A percentile compares a stretch with the other conserved stretches of the same genome.
Conservation (phyloP, 2,888 invertebrate species). For the Mythimna vitellina region DNA sequence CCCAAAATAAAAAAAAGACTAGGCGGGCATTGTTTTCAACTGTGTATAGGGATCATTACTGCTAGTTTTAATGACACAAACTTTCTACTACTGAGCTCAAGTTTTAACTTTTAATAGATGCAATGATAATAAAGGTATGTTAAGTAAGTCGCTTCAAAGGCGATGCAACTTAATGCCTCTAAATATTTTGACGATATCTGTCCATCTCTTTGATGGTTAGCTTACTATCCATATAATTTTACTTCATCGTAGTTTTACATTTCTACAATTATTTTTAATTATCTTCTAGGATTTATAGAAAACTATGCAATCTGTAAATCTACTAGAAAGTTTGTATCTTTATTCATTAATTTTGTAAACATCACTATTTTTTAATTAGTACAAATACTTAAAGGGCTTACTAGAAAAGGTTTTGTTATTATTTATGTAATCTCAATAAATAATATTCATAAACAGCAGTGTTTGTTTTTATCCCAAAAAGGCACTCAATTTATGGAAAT, state of each 20-base stretch:
- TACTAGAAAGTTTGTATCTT: conserved; percentile 18
- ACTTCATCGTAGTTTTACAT: conserved; percentile 36
- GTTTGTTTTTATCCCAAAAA: too few species aligned
- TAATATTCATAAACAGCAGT: too few species aligned
- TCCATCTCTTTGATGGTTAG: conserved; percentile 37
- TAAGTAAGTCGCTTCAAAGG: conserved; percentile 45
- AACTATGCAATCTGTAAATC: conserved; percentile 30
- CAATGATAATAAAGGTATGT: conserved; percentile 56
- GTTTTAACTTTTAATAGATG: conserved; percentile 51
- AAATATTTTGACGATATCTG: conserved; percentile 51
- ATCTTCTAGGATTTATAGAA: conserved; percentile 18
- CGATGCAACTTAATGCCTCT: conserved; percentile 39
- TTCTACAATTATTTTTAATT: conserved; percentile 33
- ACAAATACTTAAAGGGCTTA: too few species aligned
- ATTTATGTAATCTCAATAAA: too few species aligned
- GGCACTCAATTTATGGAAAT: too few species aligned
- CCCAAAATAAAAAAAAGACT: too few species aligned
- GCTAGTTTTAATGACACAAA: conserved; percentile 49
- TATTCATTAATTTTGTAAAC: neutral
- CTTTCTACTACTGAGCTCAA: conserved; percentile 41
- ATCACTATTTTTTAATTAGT: too few species aligned
- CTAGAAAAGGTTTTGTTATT: too few species aligned
- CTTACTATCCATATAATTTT: conserved; percentile 49
- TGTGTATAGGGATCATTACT: conserved; percentile 12
- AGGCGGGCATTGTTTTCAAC: neutral